Conservation (phyloP, 2,888 invertebrate genomes). For the Pyrrhia umbra region DNA sequence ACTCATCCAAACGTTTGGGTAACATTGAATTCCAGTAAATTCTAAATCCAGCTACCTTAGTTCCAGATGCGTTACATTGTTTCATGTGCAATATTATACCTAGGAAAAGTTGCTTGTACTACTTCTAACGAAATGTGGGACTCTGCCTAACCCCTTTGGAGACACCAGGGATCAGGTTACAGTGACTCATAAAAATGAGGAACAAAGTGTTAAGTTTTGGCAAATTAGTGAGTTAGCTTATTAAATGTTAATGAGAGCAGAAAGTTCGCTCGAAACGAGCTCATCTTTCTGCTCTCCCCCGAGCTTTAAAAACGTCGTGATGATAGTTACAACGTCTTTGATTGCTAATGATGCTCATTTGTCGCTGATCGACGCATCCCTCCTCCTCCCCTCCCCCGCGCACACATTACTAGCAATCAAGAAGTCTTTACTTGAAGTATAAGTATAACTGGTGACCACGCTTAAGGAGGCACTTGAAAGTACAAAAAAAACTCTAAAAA, state of each 20-base stretch:
- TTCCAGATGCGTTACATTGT: not conserved
- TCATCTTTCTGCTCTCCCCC: not conserved
- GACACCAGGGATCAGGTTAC: no score
- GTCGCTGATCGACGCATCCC: not conserved
- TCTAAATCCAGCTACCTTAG: not conserved
- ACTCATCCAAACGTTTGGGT: no score
- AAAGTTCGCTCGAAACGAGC: not conserved
- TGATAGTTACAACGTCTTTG: not conserved
- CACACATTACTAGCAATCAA: no score
- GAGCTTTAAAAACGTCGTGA: not conserved
- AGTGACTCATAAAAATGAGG: no score
- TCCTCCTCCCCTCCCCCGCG: not conserved
- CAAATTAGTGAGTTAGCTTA: no score
- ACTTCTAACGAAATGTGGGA: no score
- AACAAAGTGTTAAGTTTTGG: no score
- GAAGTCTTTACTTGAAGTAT: no score
- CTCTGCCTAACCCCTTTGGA: no score
- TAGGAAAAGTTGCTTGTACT: not conserved
- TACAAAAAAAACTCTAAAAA: no score
- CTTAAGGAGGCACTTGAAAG: no score
- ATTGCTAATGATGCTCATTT: slow-evolving; percentile 7
- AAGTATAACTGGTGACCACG: no score
- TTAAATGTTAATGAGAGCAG: not conserved
- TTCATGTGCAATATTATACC: not conserved
- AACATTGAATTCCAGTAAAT: not conserved